These are phyloP conservation scores for Perodicticus potto DNA, from an alignment of 2,797 vertebrate species.

Conservation along the genomic window DNA sequence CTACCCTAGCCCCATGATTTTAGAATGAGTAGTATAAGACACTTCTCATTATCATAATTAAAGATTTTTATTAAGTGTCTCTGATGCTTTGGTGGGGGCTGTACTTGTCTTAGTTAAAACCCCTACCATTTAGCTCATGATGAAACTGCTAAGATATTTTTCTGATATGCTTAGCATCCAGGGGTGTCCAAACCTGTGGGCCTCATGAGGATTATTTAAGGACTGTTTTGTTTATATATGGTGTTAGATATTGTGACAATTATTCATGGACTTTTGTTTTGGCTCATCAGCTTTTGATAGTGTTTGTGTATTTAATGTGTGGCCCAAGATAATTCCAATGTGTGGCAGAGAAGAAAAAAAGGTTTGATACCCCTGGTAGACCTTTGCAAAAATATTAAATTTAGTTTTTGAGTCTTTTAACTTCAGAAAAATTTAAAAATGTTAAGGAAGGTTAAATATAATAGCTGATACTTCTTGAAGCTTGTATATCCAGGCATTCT, in stretches of 20 bases:
- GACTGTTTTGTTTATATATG: too few relatives aligned
- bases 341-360: too few relatives aligned
- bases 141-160: not conserved
- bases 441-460: conserved; percentile 41
- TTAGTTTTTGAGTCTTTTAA: conserved; percentile 61
- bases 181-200: too few relatives aligned
- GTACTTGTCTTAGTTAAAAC: not conserved
- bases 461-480: conserved; percentile 48
- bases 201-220: too few relatives aligned
- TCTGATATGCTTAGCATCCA: not conserved
- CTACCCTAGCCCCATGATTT: not conserved
- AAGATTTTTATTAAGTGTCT: not conserved
- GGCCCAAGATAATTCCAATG: too few relatives aligned
- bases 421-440: conserved; percentile 45
- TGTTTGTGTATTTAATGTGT: too few relatives aligned
- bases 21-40: not conserved
- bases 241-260: too few relatives aligned
- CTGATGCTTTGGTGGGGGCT: not conserved
- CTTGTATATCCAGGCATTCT: not conserved
- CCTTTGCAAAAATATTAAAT: conserved; percentile 12
- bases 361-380: not conserved
- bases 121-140: not conserved
- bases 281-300: too few relatives aligned
- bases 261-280: too few relatives aligned
- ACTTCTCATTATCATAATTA: not conserved